Evolutionary conservation across 2,888 invertebrate genomes (phyloP).

Genomic region (Galerucella calmariensis): DNA sequence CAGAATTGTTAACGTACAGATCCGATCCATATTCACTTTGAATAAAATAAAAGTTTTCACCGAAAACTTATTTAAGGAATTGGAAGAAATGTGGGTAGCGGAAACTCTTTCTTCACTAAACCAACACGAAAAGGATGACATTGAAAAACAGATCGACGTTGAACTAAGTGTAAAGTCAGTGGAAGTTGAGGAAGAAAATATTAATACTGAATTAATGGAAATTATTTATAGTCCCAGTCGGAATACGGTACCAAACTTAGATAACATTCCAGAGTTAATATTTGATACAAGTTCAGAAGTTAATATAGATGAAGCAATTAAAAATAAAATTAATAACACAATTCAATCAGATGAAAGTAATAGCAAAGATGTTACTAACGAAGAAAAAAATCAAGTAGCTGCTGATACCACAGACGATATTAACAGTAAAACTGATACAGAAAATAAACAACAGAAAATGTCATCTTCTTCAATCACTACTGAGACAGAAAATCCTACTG

Average conservation of each 20-base stretch:
- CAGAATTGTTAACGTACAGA: constrained; percentile 56
- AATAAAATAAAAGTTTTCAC: constrained; percentile 52
- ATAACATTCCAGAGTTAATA: background rate
- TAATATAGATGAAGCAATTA: background rate
- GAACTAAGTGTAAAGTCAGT: constrained; percentile 9
- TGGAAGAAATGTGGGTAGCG: constrained; percentile 52
- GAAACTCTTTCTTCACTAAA: constrained; percentile 39
- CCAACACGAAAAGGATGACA: constrained; percentile 43
- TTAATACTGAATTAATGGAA: constrained; percentile 45
- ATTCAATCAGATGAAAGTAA: constrained; percentile 1
- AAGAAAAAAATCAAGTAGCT: background rate
- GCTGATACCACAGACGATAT: background rate
- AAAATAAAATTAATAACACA: constrained; percentile 22
- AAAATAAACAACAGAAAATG: background rate
- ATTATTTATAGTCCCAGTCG: constrained; percentile 13
- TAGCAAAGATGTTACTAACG: background rate
- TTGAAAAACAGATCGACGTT: constrained; percentile 39
- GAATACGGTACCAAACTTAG: background rate
- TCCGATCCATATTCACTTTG: constrained; percentile 54
- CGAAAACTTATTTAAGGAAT: constrained; percentile 48
- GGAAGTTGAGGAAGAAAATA: constrained; percentile 40
- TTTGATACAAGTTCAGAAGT: background rate
- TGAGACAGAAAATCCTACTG: too few species aligned
- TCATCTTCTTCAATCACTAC: too few species aligned
- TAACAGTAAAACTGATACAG: background rate